These are phyloP conservation scores for Triops longicaudatus DNA, from an alignment of 1,140 invertebrate genomes.

Conservation along the genomic window DNA sequence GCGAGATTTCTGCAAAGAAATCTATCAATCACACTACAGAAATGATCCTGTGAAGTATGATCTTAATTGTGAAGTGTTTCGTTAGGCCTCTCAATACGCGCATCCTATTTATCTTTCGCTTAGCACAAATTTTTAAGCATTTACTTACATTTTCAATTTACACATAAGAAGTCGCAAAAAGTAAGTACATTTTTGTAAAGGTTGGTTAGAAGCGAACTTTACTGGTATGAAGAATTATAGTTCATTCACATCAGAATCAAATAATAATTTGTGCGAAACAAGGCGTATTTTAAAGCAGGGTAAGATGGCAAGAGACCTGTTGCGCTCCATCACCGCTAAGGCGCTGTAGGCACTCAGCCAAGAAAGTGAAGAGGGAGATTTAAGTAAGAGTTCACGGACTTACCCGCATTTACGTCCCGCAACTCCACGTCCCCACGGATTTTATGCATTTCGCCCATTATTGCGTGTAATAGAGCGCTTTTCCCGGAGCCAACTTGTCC, in stretches of 20 bases:
- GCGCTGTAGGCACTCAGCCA: background rate
- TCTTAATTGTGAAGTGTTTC: slow-evolving; percentile 38
- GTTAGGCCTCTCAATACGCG: background rate
- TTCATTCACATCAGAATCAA: background rate
- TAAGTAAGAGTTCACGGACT: background rate
- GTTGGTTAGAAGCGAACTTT: background rate
- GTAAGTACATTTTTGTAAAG: background rate
- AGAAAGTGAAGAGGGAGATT: background rate
- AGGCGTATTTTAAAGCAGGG: background rate
- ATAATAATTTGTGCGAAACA: background rate
- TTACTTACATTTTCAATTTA: background rate
- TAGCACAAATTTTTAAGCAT: background rate
- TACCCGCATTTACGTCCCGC: slow-evolving; percentile 49
- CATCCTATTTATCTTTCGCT: background rate
- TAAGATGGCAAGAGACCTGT: background rate
- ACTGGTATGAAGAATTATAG: background rate
- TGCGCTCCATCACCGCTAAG: background rate
- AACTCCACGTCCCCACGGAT: slow-evolving; percentile 51
- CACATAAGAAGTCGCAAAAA: background rate
- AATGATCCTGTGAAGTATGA: slow-evolving; percentile 49
- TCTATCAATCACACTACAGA: slow-evolving; percentile 45
- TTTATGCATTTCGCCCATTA: slow-evolving; percentile 64
- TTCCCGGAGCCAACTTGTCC: slow-evolving; percentile 69
- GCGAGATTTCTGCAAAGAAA: slow-evolving; percentile 39
- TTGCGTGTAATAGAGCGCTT: slow-evolving; percentile 59